Base-by-base conservation (phyloP, 2,113 vertebrate species). In the Psettodes erumei region DNA sequence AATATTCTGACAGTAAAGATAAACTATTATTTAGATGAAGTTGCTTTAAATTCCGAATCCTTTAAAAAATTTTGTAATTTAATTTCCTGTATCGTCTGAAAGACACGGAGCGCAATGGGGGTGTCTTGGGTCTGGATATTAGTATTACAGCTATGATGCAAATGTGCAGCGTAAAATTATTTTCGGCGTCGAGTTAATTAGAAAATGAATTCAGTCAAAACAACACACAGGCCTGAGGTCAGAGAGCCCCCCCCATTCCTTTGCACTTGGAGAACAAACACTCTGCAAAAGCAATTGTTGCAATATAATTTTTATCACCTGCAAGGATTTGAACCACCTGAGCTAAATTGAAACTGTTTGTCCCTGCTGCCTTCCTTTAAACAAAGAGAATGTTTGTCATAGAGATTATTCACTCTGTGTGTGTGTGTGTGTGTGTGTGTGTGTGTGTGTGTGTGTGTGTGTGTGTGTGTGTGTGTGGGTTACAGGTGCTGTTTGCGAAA, bases 401-500 rank as follows among this genome's bases (percentile, higher is more conserved):
- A 73, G 60, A 65, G 77, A 81, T 86, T 79, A 84, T 84, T 85
- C 72, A 83, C 61, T 56, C 47, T 50, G 35, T 53, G 19, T 70
- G 45, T 67, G 66, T 47, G 27, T 55, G 21, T 71, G 51, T 45
- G 58, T 72, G 50, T 64, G 51, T 79, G 54, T 66, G 37, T 65
- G n/a, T 63, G 40, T 50, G 33, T 74, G 51, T 55, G 30, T 56
- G 16, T 56, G n/a, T 60, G 33, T 73, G 48, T 82, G 59, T 79
- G 67, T 86, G 54, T 83, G 88, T 82, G 64, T 79, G 53, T 85
- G 77, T 78, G 79, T 79, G 77, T 85, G 81, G 90, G 76, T 88
- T 86, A 89, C 88, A 92, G 86, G 90, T 92, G 86, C 83, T 85
- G 88, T 78, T 66, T 77, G 68, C 50, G 18, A 79, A 63, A 74